Base-by-base conservation (phyloP, 2,113 vertebrate genomes). In the Todiramphus chloris region DNA sequence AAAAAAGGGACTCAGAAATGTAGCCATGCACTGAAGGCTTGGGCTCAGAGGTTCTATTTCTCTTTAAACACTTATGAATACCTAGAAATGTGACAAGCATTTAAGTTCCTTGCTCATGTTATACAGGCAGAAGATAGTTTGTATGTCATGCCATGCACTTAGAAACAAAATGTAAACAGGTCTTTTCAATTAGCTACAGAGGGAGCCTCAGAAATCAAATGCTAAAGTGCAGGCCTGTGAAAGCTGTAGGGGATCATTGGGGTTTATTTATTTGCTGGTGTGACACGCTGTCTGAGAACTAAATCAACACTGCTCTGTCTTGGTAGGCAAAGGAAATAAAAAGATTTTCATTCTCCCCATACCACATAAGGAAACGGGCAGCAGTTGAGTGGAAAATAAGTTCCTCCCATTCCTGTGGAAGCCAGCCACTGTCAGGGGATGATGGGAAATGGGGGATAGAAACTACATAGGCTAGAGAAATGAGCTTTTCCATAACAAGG, bases 351-450 rank as follows among this genome's bases (percentile, higher is more conserved):
- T 89, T 78, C 9, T 91, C 21, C 16, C 10, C 1, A 2, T 17
- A 30, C n/a, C 18, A 53, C 31, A 2, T 50, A 58, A 78, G 24
- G 19, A 77, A 73, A 66, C 5, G 8, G 27, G 35, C 8, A 77
- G 35, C 1, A 1, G 9, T 11, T 31, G 28, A 80, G 19, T 9
- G 11, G 50, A 44, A 78, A 85, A 33, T 0, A 0, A 39, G 5
- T 51, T 39, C 30, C 6, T 87, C 21, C 16, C 8, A 8, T 59
- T 91, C 14, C 17, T 67, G 46, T 1, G 1, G 51, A 73, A 76
- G 16, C 7, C 50, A 83, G 16, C 8, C 31, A 23, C n/a, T 64
- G 13, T 13, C 0, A 0, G 19, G 11, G 11, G 1, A 31, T 72
- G 66, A 56, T 5, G 9, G 24, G 31, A 76, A 72, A 87, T 13